Percentiles rank a stretch among this genome's conserved stretches.
Evolutionary conservation across 92 coral and sea anemone species (phyloP).

Genomic region (Phymanthus crucifer): DNA sequence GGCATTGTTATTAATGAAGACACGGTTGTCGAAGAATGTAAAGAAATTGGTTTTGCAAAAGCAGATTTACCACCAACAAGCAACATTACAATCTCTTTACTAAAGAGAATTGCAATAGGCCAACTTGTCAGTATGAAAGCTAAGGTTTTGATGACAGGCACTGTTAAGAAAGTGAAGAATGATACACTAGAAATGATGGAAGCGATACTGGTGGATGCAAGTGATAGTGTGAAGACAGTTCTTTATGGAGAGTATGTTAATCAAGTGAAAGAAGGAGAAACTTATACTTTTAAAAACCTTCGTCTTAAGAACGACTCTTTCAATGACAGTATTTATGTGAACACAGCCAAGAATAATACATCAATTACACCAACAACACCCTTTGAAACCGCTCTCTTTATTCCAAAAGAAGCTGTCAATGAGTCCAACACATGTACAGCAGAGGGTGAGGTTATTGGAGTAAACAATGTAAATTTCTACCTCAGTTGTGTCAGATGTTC

Average conservation of each 20-base stretch:
- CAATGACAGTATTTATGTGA: constrained; percentile 23
- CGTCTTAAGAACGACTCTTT: constrained; percentile 18
- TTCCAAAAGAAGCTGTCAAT: constrained; percentile 9
- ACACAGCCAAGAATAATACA: constrained; percentile 28
- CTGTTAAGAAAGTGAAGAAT: background rate
- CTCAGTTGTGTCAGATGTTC: constrained; percentile 25
- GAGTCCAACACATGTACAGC: background rate
- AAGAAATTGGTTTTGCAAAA: background rate
- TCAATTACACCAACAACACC: background rate
- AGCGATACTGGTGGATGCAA: background rate
- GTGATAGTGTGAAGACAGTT: background rate
- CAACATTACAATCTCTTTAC: background rate
- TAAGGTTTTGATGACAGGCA: background rate
- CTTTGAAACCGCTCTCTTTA: constrained; percentile 20
- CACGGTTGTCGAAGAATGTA: background rate
- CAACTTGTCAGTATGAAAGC: background rate
- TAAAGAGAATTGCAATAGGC: background rate
- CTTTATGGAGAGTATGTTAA: background rate
- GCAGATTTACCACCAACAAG: background rate
- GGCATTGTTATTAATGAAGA: background rate
- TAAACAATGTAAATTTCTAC: constrained; percentile 15
- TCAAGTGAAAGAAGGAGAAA: background rate
- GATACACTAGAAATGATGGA: background rate
- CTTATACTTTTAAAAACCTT: constrained; percentile 25
- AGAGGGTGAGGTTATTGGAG: constrained; percentile 37